Evolutionary conservation across 2,888 invertebrate species (phyloP).

Genomic region (Ectemnius lituratus): DNA sequence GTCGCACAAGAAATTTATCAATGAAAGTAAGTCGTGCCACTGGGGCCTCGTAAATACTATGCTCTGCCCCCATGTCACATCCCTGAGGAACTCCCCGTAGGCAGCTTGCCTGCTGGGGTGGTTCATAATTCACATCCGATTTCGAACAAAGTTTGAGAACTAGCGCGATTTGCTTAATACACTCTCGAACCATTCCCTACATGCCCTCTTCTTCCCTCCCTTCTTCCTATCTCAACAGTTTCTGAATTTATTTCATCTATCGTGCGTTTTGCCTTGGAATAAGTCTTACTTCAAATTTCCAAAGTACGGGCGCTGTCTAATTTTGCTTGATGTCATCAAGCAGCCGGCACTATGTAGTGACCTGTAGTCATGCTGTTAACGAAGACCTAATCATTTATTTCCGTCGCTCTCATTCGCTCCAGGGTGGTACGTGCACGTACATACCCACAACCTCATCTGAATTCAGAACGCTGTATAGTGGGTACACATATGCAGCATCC

Average conservation of each 20-base stretch:
- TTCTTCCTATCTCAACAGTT: conserved; percentile 4
- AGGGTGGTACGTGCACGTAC: background rate
- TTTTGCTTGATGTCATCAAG: no score
- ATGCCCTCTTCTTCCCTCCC: conserved; percentile 30
- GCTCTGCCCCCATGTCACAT: conserved; percentile 41
- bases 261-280: no score
- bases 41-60: conserved; percentile 57
- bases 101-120: conserved; percentile 59
- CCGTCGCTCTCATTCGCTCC: conserved; percentile 14
- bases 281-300: no score
- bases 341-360: background rate
- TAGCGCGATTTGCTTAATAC: conserved; percentile 64
- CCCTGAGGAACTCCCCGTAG: conserved; percentile 50
- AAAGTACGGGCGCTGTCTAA: no score
- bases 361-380: conserved; percentile 19
- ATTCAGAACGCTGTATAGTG: conserved; percentile 3
- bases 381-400: conserved; percentile 30
- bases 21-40: conserved; percentile 54
- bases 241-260: background rate
- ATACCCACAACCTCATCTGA: background rate
- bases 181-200: conserved; percentile 32
- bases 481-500: no score
- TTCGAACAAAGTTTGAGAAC: conserved; percentile 66
- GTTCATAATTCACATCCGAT: conserved; percentile 71
- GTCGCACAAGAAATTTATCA: conserved; percentile 55